A percentile compares a stretch with the other conserved stretches of the same genome.
phyloP scores from a whole-genome alignment of 1,140 invertebrate species.

The Aphis gossypii region DNA sequence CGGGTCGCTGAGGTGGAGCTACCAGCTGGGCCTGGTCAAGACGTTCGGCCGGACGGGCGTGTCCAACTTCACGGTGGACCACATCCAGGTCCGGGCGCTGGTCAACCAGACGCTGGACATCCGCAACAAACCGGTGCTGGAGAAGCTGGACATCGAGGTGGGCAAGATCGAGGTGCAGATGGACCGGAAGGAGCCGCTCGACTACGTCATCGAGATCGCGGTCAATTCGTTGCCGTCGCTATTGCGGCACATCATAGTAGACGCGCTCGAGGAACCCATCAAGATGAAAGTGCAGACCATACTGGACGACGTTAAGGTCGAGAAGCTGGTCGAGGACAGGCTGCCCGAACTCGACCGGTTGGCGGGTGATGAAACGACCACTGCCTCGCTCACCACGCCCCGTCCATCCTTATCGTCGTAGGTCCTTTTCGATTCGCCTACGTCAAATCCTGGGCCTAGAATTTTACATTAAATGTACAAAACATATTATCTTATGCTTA shows the following conservation, averaged over 20 bases:
- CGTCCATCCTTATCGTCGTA: background rate
- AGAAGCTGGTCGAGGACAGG: conserved; percentile 74
- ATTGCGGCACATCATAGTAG: conserved; percentile 83
- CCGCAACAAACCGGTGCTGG: conserved; percentile 73
- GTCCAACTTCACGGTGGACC: conserved; percentile 76
- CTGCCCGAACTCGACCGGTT: conserved; percentile 64
- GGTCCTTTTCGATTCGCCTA: background rate
- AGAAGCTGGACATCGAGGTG: conserved; percentile 78
- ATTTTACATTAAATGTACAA: background rate
- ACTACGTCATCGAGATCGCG: conserved; percentile 76
- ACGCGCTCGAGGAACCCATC: conserved; percentile 78
- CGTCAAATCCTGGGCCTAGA: background rate
- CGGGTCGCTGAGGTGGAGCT: conserved; percentile 75
- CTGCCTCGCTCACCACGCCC: background rate
- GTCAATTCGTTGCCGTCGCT: conserved; percentile 83
- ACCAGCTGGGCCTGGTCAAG: conserved; percentile 66
- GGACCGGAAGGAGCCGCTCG: conserved; percentile 76
- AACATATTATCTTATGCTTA: background rate
- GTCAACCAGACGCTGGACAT: conserved; percentile 79
- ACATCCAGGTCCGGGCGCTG: conserved; percentile 68
- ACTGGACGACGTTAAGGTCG: conserved; percentile 76
- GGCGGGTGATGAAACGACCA: too few relatives aligned
- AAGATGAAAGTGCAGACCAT: conserved; percentile 74
- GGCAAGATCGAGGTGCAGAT: conserved; percentile 74
- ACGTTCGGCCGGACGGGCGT: conserved; percentile 67